These are phyloP conservation scores for Vimba vimba DNA, from an alignment of 2,113 vertebrate genomes.

Conservation along the genomic window DNA sequence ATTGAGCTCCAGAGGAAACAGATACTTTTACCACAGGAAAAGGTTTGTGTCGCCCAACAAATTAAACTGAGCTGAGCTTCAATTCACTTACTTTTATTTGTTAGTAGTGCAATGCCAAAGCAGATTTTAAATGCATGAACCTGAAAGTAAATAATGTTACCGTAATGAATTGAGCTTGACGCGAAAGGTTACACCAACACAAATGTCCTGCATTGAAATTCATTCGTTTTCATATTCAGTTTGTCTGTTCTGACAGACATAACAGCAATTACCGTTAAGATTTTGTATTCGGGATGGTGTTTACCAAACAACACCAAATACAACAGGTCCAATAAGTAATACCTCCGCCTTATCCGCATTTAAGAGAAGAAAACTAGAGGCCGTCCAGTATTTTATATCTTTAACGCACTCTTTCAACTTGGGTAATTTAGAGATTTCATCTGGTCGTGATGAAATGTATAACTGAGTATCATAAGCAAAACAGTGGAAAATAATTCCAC, in stretches of 20 bases:
- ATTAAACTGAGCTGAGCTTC: background rate
- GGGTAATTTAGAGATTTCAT: too few species aligned
- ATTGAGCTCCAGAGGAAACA: conserved; percentile 78
- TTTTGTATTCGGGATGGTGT: background rate
- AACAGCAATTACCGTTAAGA: background rate
- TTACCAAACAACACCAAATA: background rate
- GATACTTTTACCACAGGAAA: conserved; percentile 76
- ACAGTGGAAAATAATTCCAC: too few species aligned
- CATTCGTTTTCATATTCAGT: background rate
- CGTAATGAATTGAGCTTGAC: background rate
- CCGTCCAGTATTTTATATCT: too few species aligned
- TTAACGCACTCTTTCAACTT: too few species aligned
- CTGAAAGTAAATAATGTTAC: background rate
- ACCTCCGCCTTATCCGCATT: too few species aligned
- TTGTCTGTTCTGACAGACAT: background rate
- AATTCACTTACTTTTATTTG: background rate
- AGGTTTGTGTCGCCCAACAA: conserved; percentile 62
- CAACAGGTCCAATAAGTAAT: too few species aligned
- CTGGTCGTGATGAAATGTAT: too few species aligned
- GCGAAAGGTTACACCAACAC: background rate
- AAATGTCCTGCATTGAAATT: background rate
- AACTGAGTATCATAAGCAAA: too few species aligned
- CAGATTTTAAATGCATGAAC: background rate
- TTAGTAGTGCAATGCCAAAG: background rate
- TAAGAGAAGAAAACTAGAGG: too few species aligned